Conservation (phyloP, 2,888 invertebrate genomes). For the Anticlea derivata region DNA sequence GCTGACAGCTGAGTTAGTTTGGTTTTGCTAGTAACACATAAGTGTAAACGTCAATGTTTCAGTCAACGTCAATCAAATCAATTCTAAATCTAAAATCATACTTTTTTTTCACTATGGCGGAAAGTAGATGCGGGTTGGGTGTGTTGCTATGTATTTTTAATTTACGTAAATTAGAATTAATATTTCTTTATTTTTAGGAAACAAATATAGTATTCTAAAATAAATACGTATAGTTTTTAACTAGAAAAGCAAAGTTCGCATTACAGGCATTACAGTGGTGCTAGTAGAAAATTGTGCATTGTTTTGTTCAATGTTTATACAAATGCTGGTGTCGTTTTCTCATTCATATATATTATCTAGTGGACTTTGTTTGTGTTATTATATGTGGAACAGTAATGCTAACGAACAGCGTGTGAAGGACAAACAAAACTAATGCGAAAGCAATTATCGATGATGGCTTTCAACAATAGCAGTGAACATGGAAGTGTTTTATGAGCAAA, state of each 20-base stretch:
- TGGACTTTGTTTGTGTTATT: conserved; percentile 18
- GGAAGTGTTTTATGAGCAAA: conserved; percentile 50
- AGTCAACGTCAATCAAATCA: conserved; percentile 18
- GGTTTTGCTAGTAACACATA: conserved; percentile 36
- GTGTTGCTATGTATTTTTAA: conserved; percentile 72
- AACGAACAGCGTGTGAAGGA: background rate
- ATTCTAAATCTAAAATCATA: no score
- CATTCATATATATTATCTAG: conserved; percentile 35
- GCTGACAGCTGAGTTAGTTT: background rate
- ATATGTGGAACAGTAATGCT: conserved; percentile 9
- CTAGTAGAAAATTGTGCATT: conserved; percentile 1
- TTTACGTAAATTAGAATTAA: conserved; percentile 31
- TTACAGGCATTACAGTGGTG: background rate
- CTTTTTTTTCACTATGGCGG: conserved; percentile 59
- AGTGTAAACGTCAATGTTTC: conserved; percentile 41
- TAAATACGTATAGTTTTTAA: conserved; percentile 4
- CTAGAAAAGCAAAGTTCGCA: background rate
- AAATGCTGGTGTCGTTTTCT: conserved; percentile 3
- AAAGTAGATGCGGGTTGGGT: conserved; percentile 72
- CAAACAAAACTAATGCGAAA: conserved; percentile 12
- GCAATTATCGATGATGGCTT: conserved; percentile 47
- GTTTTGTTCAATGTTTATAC: conserved; percentile 15
- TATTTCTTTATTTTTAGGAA: conserved; percentile 6
- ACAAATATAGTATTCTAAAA: conserved; percentile 9
- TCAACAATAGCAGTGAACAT: conserved; percentile 51